Evolutionary conservation across 2,113 vertebrate species (phyloP).

Genomic region (Gymnobelideus leadbeateri): DNA sequence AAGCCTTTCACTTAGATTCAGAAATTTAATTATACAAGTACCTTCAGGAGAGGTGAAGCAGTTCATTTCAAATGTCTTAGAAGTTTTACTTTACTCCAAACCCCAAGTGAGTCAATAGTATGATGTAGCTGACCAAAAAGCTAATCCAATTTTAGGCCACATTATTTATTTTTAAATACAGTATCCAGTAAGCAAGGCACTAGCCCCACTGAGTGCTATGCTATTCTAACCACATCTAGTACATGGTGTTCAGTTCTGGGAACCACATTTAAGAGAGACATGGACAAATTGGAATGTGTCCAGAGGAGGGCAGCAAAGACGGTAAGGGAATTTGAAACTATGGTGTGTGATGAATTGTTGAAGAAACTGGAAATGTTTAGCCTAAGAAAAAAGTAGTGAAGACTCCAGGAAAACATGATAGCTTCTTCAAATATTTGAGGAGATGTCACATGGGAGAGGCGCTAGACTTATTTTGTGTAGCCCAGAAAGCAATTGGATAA

Average conservation of each 20-base stretch:
- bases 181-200: not conserved
- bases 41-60: not conserved
- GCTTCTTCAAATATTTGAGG: not conserved
- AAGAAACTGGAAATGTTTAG: not conserved
- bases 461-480: not conserved
- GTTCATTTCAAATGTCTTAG: not conserved
- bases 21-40: not conserved
- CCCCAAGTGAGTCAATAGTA: not conserved
- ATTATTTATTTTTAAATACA: conserved; percentile 2
- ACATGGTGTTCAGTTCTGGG: not conserved
- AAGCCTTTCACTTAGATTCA: not conserved
- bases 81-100: not conserved
- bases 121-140: not conserved
- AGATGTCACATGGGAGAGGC: not conserved
- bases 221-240: not conserved
- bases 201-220: not conserved
- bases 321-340: not conserved
- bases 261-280: not conserved
- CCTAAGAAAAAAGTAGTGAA: not conserved
- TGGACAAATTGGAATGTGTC: not conserved
- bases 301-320: conserved; percentile 1
- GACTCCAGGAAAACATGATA: not conserved
- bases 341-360: not conserved
- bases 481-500: not conserved
- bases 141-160: not conserved